A percentile compares a stretch with the other conserved stretches of the same genome.
Evolutionary conservation across 2,888 invertebrate genomes (phyloP).

Genomic region (Allygus modestus): DNA sequence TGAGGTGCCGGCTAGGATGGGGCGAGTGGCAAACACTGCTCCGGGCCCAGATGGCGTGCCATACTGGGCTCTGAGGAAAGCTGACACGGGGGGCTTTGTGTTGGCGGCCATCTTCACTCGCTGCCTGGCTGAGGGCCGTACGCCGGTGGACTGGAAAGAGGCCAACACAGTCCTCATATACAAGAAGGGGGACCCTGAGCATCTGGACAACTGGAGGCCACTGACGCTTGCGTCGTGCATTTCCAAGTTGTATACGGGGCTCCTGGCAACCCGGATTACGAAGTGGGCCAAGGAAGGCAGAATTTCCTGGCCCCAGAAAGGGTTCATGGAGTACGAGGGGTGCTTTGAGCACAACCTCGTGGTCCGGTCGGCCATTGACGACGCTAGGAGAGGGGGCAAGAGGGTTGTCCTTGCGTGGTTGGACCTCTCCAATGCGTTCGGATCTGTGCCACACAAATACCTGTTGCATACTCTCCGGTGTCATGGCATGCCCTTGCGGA

Average conservation of each 20-base stretch:
- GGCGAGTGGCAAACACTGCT: not conserved
- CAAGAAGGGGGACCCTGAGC: slow-evolving; percentile 4
- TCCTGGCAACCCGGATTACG: not conserved
- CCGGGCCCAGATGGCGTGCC: slow-evolving; percentile 20
- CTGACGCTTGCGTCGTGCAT: slow-evolving; percentile 38
- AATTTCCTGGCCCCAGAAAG: slow-evolving; percentile 26
- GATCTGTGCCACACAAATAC: too few relatives aligned
- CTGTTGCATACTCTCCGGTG: too few relatives aligned
- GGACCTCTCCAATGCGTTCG: too few relatives aligned
- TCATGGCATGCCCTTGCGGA: too few relatives aligned
- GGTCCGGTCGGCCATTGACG: too few relatives aligned
- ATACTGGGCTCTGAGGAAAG: not conserved
- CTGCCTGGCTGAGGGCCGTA: not conserved
- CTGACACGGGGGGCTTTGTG: slow-evolving; percentile 6
- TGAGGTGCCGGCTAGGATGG: not conserved
- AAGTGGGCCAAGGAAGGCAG: not conserved
- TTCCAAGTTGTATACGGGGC: slow-evolving; percentile 37
- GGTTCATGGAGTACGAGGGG: slow-evolving; percentile 39
- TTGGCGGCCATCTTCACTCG: not conserved
- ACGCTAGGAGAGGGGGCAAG: too few relatives aligned
- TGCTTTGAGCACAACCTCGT: too few relatives aligned
- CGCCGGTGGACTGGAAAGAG: not conserved
- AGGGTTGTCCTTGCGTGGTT: too few relatives aligned
- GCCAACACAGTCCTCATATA: slow-evolving; percentile 38
- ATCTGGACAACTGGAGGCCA: slow-evolving; percentile 37